Base-by-base conservation (phyloP, 53 echinoderm and acorn worm genomes). In the Temnopleurus reevesii region DNA sequence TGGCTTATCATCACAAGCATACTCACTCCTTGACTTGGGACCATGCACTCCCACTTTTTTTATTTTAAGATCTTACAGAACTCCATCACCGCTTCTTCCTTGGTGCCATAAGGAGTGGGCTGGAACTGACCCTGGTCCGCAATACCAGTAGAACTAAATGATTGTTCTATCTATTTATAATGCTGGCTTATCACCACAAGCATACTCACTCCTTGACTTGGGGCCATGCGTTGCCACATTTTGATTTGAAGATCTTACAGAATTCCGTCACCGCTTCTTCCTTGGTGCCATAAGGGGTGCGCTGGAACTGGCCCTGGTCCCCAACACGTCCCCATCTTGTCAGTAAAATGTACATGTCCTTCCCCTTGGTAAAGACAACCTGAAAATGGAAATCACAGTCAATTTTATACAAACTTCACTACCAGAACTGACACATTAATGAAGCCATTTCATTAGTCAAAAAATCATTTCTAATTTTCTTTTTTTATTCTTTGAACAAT, bases 251-350 rank as follows among this genome's bases (percentile, higher is more conserved):
- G 79, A 94, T 96, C 91, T 96, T 99, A 30, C 86, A 89, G 90
- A 96, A 99, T 53, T 99, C 99, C 56, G 90, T 91, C 56, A 96
- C 89, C 12, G 92, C 99, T 19, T 92, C 92, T 12, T 86, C 93
- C 53, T 87, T 86, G 4, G 86, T 89, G 56, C 17, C 89, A 76
- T 90, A 94, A 4, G 99, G 99, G 15, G 99, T 99, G 18, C 96
- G 91, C 63, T 99, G 99, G 89, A 55, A 94, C 49, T 99, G 99
- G 15, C 99, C 99, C 3, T 18, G 5, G 18, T 90, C 90, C 1
- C 99, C 99, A 17, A 99, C 91, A 26, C 96, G 91, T 19, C 99
- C 99, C 92, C 96, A 99, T 60, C 93, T 84, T 7, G 99, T 99
- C 46, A 99, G 92, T 71, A 99, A 81, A 43, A 96, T 57, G 65